Percentiles rank a stretch among this genome's conserved stretches.
phyloP scores from a whole-genome alignment of 2,797 vertebrate species.

The Gymnothorax javanicus region DNA sequence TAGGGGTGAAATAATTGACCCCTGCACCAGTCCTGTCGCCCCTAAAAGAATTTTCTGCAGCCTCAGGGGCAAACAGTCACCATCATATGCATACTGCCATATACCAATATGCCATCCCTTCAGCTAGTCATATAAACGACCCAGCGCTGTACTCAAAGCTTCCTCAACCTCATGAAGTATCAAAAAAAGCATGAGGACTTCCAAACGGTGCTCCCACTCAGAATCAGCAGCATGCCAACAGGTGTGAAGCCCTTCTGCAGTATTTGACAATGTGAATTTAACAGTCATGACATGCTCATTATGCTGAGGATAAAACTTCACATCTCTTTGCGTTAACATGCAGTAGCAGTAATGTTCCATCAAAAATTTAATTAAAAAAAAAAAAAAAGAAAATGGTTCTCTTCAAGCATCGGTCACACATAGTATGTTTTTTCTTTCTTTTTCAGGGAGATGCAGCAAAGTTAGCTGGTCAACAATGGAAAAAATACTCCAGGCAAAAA shows the following conservation, averaged over 20 bases:
- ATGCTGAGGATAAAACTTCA: neutral
- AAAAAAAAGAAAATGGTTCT: neutral
- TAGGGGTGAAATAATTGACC: neutral
- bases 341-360: neutral
- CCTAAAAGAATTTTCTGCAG: neutral
- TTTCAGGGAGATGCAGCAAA: neutral
- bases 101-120: neutral
- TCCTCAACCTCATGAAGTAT: neutral
- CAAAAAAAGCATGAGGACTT: neutral
- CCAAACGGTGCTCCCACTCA: neutral
- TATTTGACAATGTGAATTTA: neutral
- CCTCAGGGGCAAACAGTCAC: neutral
- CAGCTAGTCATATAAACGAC: neutral
- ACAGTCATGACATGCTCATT: neutral
- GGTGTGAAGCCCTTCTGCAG: neutral
- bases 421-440: neutral
- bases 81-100: neutral
- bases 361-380: neutral
- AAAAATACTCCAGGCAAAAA: slow-evolving; percentile 8
- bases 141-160: neutral
- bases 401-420: neutral
- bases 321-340: neutral
- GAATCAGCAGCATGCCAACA: neutral
- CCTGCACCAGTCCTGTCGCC: neutral
- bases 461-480: neutral